A percentile compares a stretch with the other conserved stretches of the same genome.
Evolutionary conservation across 1,140 invertebrate species (phyloP).

Genomic region (Pseudomyrmex dendroicus): DNA sequence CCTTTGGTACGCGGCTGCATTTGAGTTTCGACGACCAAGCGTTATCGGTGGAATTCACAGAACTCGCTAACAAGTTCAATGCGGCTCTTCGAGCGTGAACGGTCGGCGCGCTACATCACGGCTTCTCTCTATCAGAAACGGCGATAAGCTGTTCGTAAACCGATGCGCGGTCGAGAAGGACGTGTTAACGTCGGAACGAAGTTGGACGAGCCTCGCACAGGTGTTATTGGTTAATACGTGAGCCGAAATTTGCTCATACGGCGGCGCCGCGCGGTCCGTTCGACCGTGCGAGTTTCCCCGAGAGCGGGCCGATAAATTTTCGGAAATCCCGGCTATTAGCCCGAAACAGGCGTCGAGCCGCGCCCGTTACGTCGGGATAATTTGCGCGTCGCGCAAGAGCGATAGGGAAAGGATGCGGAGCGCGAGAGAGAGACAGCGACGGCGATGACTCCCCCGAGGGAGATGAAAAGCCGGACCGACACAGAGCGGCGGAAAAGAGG

Average conservation of each 20-base stretch:
- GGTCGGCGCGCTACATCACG: constrained; percentile 24
- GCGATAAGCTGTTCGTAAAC: constrained; percentile 49
- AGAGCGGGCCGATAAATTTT: constrained; percentile 70
- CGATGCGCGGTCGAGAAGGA: constrained; percentile 35
- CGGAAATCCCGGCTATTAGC: constrained; percentile 71
- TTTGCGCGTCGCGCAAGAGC: constrained; percentile 60
- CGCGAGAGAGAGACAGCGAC: constrained; percentile 9
- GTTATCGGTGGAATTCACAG: constrained; percentile 21
- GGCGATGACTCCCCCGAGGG: background rate
- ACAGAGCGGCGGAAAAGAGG: background rate
- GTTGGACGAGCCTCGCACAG: constrained; percentile 50
- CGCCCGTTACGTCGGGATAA: constrained; percentile 59
- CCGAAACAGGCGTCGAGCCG: constrained; percentile 50
- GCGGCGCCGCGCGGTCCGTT: constrained; percentile 14
- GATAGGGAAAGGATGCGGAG: constrained; percentile 23
- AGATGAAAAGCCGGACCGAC: constrained; percentile 1
- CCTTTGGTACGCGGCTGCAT: background rate
- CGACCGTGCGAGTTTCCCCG: constrained; percentile 53
- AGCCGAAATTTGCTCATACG: constrained; percentile 33
- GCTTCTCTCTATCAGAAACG: constrained; percentile 13
- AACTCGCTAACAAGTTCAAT: constrained; percentile 46
- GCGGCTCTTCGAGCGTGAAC: constrained; percentile 35
- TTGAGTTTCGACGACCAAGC: background rate
- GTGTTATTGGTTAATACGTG: constrained; percentile 60
- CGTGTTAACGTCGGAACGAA: constrained; percentile 18